Evolutionary conservation across 2,888 invertebrate species (phyloP), one percentile per base, ranked within the genome.

Genomic region (Caenorhabditis imperialis): DNA sequence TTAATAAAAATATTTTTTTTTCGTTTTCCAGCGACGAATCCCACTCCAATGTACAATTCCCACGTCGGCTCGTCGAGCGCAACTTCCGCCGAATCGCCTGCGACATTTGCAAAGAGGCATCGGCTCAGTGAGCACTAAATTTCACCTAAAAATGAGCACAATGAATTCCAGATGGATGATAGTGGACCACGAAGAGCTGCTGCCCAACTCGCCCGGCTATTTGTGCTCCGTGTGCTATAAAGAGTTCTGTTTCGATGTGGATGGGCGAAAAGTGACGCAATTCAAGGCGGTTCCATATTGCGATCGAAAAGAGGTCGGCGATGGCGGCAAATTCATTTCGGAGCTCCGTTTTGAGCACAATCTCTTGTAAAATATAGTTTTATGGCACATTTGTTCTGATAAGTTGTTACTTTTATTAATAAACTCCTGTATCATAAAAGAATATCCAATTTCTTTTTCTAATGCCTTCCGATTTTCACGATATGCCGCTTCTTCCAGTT

Each of bases 221-320:
- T 10, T 81, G 16, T 81, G 81, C 40, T 42, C 61, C 8, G 8
- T 42, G 3, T 81, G 81, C 44, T 79, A 75, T 44, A 51, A 50
- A 25, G 74, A 75, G 35, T 63, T 77, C 27, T 61, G 72, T 54
- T 77, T 77, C 50, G 67, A 63, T 14, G 48, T 25, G 1, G 44
- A 78, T 6, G 58, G 62, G 10, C 73, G 78, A 20, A 77, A 73
- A 58, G 60, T 67, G 20, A 44, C 48, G 18, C 14, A 53, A 7
- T 78, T 81, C 58, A 69, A 67, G 20, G 81, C 81, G n/a, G 73
- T 73, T 12, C 81, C 78, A 20, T 81, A 77, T 42, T 77, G 78
- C 47, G 78, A 81, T 55, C 35, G 77, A 23, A 74, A 77, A 33
- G 65, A 62, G 37, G 67, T 71, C 23, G 55, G 76, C 38, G 69